Evolutionary conservation across 2,113 vertebrate species (phyloP), one percentile per base, ranked within the genome.

Genomic region (Hydrochoerus hydrochaeris): DNA sequence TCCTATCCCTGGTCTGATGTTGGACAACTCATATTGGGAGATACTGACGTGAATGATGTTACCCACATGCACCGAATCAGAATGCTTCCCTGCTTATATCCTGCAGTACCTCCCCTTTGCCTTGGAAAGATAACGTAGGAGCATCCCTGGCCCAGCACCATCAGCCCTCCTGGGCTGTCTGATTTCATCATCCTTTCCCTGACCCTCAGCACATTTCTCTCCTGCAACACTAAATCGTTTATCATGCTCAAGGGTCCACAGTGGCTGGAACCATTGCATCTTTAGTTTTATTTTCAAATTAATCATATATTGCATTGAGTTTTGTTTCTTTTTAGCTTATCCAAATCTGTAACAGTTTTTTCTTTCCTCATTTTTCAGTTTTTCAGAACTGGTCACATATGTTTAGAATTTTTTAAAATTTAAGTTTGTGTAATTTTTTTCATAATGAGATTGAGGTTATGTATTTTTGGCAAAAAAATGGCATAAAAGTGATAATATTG

Each of bases 381-480:
- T 89, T 69, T 28, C 26, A 73, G 30, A 52, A 20, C 4, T 58
- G n/a, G 24, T 14, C 17, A 84, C 7, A 30, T 58, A 16, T 44
- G 85, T 85, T 93, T 26, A 57, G 57, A 85, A 52, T 71, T 24
- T 88, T 88, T 90, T 86, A 20, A 30, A 73, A 30, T 41, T 91
- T 69, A n/a, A 3, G 14, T 85, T 86, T 83, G 22, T 69, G 49
- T 90, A 35, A 54, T 32, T 32, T 73, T 41, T 91, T 81, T 85
- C 46, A 82, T 63, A 28, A 89, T 44, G 81, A 60, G 7, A 57
- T 73, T 60, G 35, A 49, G 7, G 11, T 24, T 85, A 63, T 35
- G 16, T 16, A 57, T 80, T 91, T 80, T 91, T 84, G 44, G 77
- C 63, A 77, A 57, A 92, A 92, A 92, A 69, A 38, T 65, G 57